Evolutionary conservation across 1,140 invertebrate genomes (phyloP), one percentile per base, ranked within the genome.

Genomic region (Trigoniulus corallinus): DNA sequence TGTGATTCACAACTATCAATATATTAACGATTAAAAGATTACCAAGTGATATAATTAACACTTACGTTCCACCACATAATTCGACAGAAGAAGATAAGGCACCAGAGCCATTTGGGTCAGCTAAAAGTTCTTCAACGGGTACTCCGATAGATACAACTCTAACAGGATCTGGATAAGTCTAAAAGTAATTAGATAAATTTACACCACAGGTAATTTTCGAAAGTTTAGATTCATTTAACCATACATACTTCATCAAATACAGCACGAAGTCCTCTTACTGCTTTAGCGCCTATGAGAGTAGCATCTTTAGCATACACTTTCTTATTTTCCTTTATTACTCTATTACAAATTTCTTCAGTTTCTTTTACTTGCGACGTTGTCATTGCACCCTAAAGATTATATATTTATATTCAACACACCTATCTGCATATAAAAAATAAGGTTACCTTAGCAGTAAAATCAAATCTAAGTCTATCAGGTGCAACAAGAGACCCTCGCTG

Each of bases 401-500:
- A 26, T 15, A 47, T 7, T 34, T 15, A 34, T 34, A 34, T 7
- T 34, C 15, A 7, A 34, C 7, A 34, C 15, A 15, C 7, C 7
- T 34, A 7, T 34, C 29, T 15, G 15, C 15, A 34, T 7, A 15
- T 34, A 45, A 4, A 50, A 52, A 34, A 34, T 34, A 7, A 34
- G 51, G 53, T n/a, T 57, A 71, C 84, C 72, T 96, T 97, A 57
- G 84, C 86, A 40, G 91, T 88, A 62, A 98, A 99, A 73, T 99
- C 96, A 69, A 99, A 99, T 53, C 95, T 75, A n/a, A 79, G 73
- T 61, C 87, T 78, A 64, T 99, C 94, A 3, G 94, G 92, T 59
- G 93, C 93, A 7, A 99, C 96, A n/a, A 99, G 72, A 1, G 94
- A 98, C 39, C 96, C 96, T 63, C 84, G 82, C 69, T 99, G 96